phyloP scores from a whole-genome alignment of 2,797 vertebrate genomes.

The Tenualosa ilisha region DNA sequence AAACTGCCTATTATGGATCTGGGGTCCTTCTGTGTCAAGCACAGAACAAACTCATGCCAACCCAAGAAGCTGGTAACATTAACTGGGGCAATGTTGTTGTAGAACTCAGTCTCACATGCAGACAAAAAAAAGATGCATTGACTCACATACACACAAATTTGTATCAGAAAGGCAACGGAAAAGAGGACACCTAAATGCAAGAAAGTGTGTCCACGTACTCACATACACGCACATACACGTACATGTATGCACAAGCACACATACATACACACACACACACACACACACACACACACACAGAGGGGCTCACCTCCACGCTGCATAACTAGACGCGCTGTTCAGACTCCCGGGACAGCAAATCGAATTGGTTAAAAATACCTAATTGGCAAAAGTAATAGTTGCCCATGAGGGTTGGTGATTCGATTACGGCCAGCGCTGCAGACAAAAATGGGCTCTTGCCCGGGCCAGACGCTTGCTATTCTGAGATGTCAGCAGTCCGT shows the following conservation, averaged over 20 bases:
- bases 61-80: not conserved
- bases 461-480: conserved; percentile 34
- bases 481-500: conserved; percentile 36
- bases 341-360: conserved; percentile 45
- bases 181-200: conserved; percentile 19
- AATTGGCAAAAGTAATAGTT: conserved; percentile 43
- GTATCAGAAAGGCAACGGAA: not conserved
- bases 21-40: not conserved
- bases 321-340: conserved; percentile 34
- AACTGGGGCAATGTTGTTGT: not conserved
- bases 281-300: conserved; percentile 29
- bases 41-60: not conserved
- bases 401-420: conserved; percentile 41
- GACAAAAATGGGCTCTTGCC: conserved; percentile 36
- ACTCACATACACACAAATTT: not conserved
- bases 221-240: not conserved
- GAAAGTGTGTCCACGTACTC: not conserved
- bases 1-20: not conserved
- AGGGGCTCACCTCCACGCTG: conserved; percentile 10
- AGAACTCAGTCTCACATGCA: not conserved
- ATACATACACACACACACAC: conserved; percentile 23
- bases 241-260: not conserved
- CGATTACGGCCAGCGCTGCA: conserved; percentile 38
- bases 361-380: conserved; percentile 52
- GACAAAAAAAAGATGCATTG: not conserved